phyloP scores from a whole-genome alignment of 2,797 vertebrate genomes.

The Gobio occitaniae region DNA sequence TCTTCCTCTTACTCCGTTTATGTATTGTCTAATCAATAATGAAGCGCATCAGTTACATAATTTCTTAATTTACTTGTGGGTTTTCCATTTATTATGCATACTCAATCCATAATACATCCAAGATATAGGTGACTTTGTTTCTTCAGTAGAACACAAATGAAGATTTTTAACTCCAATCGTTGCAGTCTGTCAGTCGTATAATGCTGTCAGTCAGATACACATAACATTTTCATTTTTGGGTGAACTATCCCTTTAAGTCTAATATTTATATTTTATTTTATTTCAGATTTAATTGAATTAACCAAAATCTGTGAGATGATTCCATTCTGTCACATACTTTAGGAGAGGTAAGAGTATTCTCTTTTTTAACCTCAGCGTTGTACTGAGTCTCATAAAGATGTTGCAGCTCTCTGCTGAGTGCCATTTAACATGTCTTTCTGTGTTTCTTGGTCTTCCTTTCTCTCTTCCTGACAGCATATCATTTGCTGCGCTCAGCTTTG shows the following conservation, averaged over 20 bases:
- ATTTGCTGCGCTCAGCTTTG: background rate
- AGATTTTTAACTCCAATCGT: too few relatives aligned
- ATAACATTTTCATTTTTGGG: too few relatives aligned
- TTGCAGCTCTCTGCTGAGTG: background rate
- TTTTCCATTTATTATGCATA: background rate
- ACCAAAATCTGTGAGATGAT: too few relatives aligned
- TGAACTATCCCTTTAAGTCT: too few relatives aligned
- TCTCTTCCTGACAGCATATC: slow-evolving; percentile 8
- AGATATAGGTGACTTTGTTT: too few relatives aligned
- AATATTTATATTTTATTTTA: background rate
- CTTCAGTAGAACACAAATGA: too few relatives aligned
- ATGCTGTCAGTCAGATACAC: too few relatives aligned
- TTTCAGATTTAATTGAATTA: too few relatives aligned
- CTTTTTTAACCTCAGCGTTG: background rate
- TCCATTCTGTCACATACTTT: background rate
- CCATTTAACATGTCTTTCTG: slow-evolving; percentile 7
- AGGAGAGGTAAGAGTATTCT: background rate
- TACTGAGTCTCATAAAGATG: background rate
- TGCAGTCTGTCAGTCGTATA: too few relatives aligned
- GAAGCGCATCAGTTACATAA: background rate
- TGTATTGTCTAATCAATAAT: background rate
- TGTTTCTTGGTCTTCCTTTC: background rate
- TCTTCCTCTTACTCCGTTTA: background rate
- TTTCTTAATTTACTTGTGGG: background rate
- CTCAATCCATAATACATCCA: background rate